These are phyloP conservation scores for Sarcoramphus papa DNA, from an alignment of 2,797 vertebrate species.

Conservation along the genomic window DNA sequence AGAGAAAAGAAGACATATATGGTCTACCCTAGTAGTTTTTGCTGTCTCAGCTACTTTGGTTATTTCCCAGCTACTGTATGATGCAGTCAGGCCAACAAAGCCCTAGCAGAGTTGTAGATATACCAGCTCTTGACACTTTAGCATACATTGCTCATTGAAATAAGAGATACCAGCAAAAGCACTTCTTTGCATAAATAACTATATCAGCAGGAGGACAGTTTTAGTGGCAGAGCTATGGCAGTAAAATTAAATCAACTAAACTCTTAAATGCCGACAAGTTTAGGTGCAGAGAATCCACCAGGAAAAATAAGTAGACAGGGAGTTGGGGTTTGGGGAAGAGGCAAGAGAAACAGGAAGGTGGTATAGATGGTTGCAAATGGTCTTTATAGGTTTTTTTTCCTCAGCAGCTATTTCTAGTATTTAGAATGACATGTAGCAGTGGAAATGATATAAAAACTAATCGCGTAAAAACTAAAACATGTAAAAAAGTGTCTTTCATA, in stretches of 20 bases:
- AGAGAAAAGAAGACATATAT: background rate
- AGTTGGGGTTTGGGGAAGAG: background rate
- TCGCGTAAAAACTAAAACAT: background rate
- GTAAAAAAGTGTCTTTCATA: background rate
- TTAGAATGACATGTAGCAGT: background rate
- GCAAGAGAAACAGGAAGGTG: background rate
- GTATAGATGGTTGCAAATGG: background rate
- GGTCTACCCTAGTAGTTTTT: background rate
- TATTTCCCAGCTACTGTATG: background rate
- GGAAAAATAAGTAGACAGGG: background rate
- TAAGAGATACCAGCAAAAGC: background rate
- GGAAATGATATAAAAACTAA: background rate
- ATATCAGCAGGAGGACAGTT: background rate
- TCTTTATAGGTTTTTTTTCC: background rate
- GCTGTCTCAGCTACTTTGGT: background rate
- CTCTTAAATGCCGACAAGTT: background rate
- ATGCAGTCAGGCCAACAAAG: background rate
- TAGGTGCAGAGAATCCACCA: background rate
- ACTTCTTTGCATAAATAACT: background rate
- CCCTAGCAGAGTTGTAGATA: background rate
- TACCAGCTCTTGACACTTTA: background rate
- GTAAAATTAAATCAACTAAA: slow-evolving; percentile 31
- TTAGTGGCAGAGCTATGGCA: background rate
- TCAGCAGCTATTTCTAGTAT: background rate
- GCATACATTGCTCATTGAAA: slow-evolving; percentile 17